Evolutionary conservation across 1,140 invertebrate genomes (phyloP).

Genomic region (Thereuonema tuberculata): DNA sequence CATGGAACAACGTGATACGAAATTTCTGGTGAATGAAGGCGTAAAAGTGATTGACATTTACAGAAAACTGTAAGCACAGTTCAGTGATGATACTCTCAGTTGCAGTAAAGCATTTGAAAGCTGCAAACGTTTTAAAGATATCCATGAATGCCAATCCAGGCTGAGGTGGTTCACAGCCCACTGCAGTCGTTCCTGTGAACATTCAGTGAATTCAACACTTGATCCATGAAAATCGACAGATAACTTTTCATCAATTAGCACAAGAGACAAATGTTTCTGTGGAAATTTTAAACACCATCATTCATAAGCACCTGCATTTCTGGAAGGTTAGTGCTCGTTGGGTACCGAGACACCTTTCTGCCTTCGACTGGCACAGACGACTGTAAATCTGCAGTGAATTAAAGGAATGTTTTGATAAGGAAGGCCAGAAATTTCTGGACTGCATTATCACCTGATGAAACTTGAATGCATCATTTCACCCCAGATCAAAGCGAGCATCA

Average conservation of each 20-base stretch:
- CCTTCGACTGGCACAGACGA: neutral
- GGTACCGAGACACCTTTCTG: neutral
- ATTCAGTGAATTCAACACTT: neutral
- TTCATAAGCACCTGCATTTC: neutral
- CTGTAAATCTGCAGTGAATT: neutral
- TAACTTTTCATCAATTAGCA: neutral
- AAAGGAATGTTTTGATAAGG: neutral
- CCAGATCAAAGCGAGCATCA: neutral
- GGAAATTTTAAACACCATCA: neutral
- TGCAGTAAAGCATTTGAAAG: neutral
- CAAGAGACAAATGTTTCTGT: neutral
- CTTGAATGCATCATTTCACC: neutral
- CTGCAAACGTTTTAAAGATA: neutral
- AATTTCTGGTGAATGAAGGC: neutral
- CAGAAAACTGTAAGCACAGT: neutral
- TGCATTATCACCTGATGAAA: neutral
- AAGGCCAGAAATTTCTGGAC: neutral
- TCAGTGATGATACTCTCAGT: neutral
- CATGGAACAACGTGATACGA: neutral
- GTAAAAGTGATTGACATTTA: neutral
- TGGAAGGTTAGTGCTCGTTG: neutral
- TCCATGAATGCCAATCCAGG: neutral
- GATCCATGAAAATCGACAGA: neutral
- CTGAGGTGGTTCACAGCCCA: neutral
- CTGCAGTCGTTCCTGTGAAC: neutral